Percentiles rank a stretch among this genome's conserved stretches.
Conservation (phyloP, 92 coral and sea anemone genomes). For the Metridium senile region DNA sequence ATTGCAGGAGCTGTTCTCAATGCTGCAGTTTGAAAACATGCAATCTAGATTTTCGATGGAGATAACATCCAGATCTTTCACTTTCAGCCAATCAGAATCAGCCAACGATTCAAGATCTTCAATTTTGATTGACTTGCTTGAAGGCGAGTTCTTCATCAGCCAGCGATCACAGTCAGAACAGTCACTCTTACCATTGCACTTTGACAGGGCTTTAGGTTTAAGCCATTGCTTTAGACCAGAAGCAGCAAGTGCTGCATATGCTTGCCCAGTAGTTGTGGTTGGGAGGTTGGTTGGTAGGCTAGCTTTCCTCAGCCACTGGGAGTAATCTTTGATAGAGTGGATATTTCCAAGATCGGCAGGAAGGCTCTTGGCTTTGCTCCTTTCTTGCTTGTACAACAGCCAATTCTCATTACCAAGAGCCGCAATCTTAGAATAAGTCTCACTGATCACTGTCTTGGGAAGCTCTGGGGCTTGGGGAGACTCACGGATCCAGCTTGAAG, state of each 20-base stretch:
- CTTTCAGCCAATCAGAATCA: conserved; percentile 62
- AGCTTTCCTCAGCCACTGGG: conserved; percentile 53
- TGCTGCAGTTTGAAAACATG: conserved; percentile 15
- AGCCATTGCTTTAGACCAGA: conserved; percentile 55
- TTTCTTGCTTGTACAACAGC: conserved; percentile 43
- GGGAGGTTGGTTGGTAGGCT: conserved; percentile 1
- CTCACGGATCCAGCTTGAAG: conserved; percentile 55
- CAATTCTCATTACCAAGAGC: conserved; percentile 59
- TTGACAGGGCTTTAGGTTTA: conserved; percentile 7
- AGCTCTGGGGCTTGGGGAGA: conserved; percentile 21
- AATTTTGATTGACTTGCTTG: background rate
- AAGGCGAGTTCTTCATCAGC: background rate
- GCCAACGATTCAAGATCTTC: conserved; percentile 16
- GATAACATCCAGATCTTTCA: conserved; percentile 41
- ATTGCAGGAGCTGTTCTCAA: background rate
- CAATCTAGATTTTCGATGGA: conserved; percentile 41
- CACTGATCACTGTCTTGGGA: conserved; percentile 41
- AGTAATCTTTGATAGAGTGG: conserved; percentile 15
- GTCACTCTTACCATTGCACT: conserved; percentile 14
- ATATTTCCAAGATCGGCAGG: conserved; percentile 29
- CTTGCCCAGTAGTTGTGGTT: conserved; percentile 44
- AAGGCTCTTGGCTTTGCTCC: conserved; percentile 16
- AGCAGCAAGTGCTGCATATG: conserved; percentile 46
- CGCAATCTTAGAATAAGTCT: conserved; percentile 61
- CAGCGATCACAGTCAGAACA: conserved; percentile 43